A percentile compares a stretch with the other conserved stretches of the same genome.
These are phyloP conservation scores for Tinamus guttatus DNA, from an alignment of 2,113 vertebrate species.

Conservation along the genomic window DNA sequence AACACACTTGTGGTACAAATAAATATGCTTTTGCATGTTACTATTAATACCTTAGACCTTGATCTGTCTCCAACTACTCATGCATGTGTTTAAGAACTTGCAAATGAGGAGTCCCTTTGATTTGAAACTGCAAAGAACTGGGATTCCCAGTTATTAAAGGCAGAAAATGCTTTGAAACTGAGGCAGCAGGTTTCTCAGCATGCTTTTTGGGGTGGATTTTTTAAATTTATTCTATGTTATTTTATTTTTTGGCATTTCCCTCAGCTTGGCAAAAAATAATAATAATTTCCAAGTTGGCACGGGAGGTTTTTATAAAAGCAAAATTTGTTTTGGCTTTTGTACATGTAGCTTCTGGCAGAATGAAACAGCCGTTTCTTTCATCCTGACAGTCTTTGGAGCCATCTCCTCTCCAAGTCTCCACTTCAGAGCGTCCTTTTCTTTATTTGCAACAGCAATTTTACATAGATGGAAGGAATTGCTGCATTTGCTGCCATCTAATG, in stretches of 20 bases:
- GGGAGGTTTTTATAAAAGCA: background rate
- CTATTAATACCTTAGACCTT: conserved; percentile 14
- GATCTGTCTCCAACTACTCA: background rate
- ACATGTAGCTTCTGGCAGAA: background rate
- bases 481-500: conserved; percentile 73
- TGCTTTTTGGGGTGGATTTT: background rate
- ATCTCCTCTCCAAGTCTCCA: background rate
- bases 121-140: background rate
- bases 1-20: background rate
- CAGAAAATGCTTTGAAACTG: background rate
- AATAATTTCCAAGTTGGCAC: background rate
- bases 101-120: background rate
- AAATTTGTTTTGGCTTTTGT: background rate
- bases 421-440: background rate
- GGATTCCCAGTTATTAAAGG: background rate
- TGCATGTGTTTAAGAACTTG: background rate
- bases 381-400: background rate
- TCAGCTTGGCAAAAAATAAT: background rate
- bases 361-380: background rate
- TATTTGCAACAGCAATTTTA: background rate
- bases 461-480: background rate
- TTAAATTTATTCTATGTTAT: too few relatives aligned
- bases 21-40: background rate
- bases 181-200: background rate
- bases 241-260: background rate